Percentiles rank a stretch among this genome's conserved stretches.
phyloP scores from a whole-genome alignment of 2,113 vertebrate species.

The Haemorhous mexicanus region DNA sequence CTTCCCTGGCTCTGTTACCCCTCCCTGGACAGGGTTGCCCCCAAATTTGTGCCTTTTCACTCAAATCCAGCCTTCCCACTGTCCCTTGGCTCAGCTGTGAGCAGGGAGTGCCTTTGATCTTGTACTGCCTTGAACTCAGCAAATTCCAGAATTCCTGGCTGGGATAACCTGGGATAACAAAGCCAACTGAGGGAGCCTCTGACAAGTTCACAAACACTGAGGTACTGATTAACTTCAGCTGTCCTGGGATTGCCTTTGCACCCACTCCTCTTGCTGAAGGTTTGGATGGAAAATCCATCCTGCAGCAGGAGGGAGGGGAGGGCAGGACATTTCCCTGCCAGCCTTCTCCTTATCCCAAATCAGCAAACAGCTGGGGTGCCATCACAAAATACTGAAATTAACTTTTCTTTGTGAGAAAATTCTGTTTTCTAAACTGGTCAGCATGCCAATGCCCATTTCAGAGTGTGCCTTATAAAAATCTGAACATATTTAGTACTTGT shows the following conservation, averaged over 20 bases:
- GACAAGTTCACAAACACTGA: too few species aligned
- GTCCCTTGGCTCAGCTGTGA: accelerated
- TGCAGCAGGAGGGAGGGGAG: background rate
- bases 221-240: background rate
- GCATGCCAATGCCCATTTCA: background rate
- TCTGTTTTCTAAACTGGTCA: background rate
- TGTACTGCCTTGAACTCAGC: accelerated
- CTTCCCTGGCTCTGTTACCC: background rate
- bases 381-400: background rate
- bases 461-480: background rate
- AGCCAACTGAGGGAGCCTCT: accelerated
- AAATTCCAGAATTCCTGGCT: background rate
- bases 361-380: background rate
- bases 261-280: accelerated
- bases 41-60: background rate
- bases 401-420: accelerated
- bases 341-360: background rate
- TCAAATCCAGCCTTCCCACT: background rate
- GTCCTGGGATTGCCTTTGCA: accelerated
- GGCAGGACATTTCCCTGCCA: background rate
- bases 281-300: background rate
- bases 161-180: background rate
- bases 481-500: background rate
- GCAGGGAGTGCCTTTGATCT: background rate
- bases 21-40: background rate